Evolutionary conservation across 2,113 vertebrate genomes (phyloP).

Genomic region (Piprites chloris): DNA sequence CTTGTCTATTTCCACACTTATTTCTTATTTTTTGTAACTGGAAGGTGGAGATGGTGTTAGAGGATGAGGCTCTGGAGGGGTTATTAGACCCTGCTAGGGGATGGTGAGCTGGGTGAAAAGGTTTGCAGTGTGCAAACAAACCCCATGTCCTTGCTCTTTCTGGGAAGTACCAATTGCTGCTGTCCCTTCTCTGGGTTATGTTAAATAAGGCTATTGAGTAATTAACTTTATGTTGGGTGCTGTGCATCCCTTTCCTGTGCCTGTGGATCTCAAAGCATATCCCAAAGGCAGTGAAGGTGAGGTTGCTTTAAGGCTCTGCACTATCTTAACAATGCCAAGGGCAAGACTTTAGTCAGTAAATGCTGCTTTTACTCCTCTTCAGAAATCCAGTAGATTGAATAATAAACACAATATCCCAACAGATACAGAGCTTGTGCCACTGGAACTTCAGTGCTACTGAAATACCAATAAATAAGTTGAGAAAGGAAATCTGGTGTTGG

Average conservation of each 20-base stretch:
- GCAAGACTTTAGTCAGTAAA: not conserved
- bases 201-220: not conserved
- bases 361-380: not conserved
- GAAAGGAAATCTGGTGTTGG: not conserved
- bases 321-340: fast-evolving
- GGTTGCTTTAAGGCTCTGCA: not conserved
- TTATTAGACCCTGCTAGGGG: too few relatives aligned
- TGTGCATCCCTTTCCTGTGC: not conserved
- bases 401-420: fast-evolving
- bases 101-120: not conserved
- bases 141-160: fast-evolving
- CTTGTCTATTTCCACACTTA: not conserved
- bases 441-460: not conserved
- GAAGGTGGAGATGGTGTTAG: not conserved
- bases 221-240: not conserved
- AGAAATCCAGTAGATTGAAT: not conserved
- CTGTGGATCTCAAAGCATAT: fast-evolving
- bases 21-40: not conserved
- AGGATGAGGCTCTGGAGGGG: not conserved
- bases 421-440: fast-evolving
- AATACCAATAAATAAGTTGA: not conserved
- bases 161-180: not conserved
- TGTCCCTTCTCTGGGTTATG: not conserved
- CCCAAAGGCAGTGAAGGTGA: not conserved
- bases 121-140: not conserved